Conservation (phyloP, 2,797 vertebrate genomes). For the Gephyroberyx darwinii region DNA sequence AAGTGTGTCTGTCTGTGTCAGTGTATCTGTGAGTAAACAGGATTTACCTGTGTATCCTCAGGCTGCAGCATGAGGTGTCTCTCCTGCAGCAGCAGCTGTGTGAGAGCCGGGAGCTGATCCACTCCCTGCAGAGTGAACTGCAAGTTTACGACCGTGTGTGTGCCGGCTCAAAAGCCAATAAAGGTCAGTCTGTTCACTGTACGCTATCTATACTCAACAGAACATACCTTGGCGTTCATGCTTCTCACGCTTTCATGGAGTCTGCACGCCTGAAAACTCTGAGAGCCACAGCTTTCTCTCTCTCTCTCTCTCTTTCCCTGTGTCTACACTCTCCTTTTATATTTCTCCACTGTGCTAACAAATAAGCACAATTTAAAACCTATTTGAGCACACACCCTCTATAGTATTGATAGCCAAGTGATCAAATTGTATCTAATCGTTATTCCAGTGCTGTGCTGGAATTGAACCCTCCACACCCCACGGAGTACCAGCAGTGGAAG, state of each 20-base stretch:
- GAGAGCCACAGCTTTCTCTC: too few species aligned
- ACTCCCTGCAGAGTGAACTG: slow-evolving; percentile 88
- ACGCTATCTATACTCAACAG: background rate
- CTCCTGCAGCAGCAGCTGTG: slow-evolving; percentile 91
- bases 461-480: background rate
- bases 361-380: background rate
- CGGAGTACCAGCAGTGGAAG: background rate
- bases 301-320: too few species aligned
- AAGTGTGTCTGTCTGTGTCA: background rate
- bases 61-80: slow-evolving; percentile 87
- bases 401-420: background rate
- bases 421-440: background rate
- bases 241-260: too few species aligned
- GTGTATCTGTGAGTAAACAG: slow-evolving; percentile 12
- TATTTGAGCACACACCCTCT: too few species aligned
- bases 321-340: too few species aligned
- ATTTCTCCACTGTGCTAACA: too few species aligned
- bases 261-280: too few species aligned
- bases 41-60: slow-evolving; percentile 60
- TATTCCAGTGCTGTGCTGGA: background rate
- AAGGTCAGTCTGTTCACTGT: slow-evolving; percentile 79
- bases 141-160: slow-evolving; percentile 85
- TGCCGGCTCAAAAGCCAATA: slow-evolving; percentile 67
- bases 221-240: background rate
- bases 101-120: slow-evolving; percentile 87